Conservation (phyloP, 2,113 vertebrate genomes). For the Chionis minor region DNA sequence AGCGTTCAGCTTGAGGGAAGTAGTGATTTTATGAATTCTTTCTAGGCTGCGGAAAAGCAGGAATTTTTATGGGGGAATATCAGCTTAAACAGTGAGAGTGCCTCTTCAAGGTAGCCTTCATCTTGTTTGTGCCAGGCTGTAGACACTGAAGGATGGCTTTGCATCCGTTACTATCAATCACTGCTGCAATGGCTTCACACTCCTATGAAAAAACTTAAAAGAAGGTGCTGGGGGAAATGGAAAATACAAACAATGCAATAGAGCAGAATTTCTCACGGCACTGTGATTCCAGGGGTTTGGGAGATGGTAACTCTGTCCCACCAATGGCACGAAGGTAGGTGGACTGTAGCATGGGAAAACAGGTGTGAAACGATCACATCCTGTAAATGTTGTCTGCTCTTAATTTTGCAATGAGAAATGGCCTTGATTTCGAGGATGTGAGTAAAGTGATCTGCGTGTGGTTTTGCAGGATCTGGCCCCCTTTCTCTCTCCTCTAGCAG, state of each 20-base stretch:
- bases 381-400: not conserved
- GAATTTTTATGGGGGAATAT: not conserved
- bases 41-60: not conserved
- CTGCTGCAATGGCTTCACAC: slow-evolving; percentile 36
- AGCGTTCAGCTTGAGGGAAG: not conserved
- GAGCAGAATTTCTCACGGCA: slow-evolving; percentile 42
- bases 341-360: not conserved
- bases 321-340: not conserved
- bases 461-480: not conserved
- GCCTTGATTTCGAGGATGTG: not conserved
- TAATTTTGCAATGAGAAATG: not conserved
- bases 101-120: not conserved
- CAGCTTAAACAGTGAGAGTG: not conserved
- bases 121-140: slow-evolving; percentile 7
- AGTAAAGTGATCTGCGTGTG: not conserved
- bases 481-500: not conserved
- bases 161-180: slow-evolving; percentile 43
- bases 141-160: slow-evolving; percentile 49
- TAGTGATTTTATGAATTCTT: not conserved
- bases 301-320: not conserved
- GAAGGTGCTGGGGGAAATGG: slow-evolving; percentile 2
- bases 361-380: not conserved
- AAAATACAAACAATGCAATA: not conserved
- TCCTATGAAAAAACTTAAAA: slow-evolving; percentile 35
- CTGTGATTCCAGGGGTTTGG: slow-evolving; percentile 8